Evolutionary conservation across 1,140 invertebrate genomes (phyloP).

Genomic region (Philaenus spumarius): DNA sequence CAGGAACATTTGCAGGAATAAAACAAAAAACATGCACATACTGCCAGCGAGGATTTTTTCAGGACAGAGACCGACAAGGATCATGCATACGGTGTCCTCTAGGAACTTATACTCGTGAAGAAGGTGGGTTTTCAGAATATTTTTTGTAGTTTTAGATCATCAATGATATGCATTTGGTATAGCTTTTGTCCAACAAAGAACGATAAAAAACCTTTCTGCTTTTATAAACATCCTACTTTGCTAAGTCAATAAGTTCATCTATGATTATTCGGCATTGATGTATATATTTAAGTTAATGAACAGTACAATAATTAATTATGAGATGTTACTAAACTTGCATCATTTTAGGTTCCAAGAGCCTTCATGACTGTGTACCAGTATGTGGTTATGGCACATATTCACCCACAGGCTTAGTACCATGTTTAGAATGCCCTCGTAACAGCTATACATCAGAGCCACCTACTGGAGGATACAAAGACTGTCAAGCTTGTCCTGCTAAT

Average conservation of each 20-base stretch:
- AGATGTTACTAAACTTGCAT: neutral
- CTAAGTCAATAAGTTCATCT: no score
- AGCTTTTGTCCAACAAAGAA: no score
- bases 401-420: slow-evolving; percentile 89
- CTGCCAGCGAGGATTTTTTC: slow-evolving; percentile 86
- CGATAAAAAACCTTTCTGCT: no score
- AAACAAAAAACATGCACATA: slow-evolving; percentile 82
- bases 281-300: neutral
- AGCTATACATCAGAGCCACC: slow-evolving; percentile 85
- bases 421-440: slow-evolving; percentile 89
- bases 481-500: slow-evolving; percentile 83
- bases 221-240: no score
- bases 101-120: slow-evolving; percentile 85
- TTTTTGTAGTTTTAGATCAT: no score
- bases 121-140: slow-evolving; percentile 59
- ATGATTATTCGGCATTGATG: no score
- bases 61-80: slow-evolving; percentile 84
- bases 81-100: slow-evolving; percentile 81
- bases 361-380: slow-evolving; percentile 81
- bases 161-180: no score
- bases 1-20: slow-evolving; percentile 85
- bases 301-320: neutral
- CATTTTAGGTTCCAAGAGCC: slow-evolving; percentile 55
- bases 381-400: slow-evolving; percentile 96
- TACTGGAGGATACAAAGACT: slow-evolving; percentile 87